Percentiles rank a stretch among this genome's conserved stretches.
phyloP scores from a whole-genome alignment of 2,888 invertebrate genomes.

The Rapana venosa region DNA sequence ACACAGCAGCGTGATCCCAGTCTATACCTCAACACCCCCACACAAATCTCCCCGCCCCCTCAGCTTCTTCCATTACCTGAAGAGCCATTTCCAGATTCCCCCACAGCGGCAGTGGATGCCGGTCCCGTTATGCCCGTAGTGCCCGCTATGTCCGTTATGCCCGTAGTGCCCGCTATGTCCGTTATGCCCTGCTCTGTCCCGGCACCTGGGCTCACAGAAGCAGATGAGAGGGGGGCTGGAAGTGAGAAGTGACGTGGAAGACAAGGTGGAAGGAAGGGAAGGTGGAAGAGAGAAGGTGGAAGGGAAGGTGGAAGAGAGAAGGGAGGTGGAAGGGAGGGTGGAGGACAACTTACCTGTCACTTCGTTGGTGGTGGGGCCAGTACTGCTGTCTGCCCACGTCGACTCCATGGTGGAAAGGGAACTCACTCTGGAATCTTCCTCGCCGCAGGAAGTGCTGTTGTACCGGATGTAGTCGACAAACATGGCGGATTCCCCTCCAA shows the following conservation, averaged over 20 bases:
- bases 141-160: too few relatives aligned
- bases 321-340: background rate
- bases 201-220: background rate
- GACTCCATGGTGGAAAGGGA: background rate
- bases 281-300: background rate
- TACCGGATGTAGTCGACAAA: constrained; percentile 5
- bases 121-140: too few relatives aligned
- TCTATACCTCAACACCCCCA: too few relatives aligned
- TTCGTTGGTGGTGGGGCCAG: background rate
- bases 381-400: background rate
- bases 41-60: too few relatives aligned
- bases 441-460: background rate
- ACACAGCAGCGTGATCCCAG: too few relatives aligned
- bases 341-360: background rate
- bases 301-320: background rate
- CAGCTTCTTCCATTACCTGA: too few relatives aligned
- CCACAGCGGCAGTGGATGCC: too few relatives aligned
- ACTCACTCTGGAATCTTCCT: background rate
- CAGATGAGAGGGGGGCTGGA: background rate
- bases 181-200: too few relatives aligned
- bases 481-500: background rate
- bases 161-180: too few relatives aligned
- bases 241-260: background rate
- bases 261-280: background rate
- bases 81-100: too few relatives aligned